Percentiles rank a stretch among this genome's conserved stretches.
Evolutionary conservation across 2,113 vertebrate genomes (phyloP).

Genomic region (Trogon melanurus): DNA sequence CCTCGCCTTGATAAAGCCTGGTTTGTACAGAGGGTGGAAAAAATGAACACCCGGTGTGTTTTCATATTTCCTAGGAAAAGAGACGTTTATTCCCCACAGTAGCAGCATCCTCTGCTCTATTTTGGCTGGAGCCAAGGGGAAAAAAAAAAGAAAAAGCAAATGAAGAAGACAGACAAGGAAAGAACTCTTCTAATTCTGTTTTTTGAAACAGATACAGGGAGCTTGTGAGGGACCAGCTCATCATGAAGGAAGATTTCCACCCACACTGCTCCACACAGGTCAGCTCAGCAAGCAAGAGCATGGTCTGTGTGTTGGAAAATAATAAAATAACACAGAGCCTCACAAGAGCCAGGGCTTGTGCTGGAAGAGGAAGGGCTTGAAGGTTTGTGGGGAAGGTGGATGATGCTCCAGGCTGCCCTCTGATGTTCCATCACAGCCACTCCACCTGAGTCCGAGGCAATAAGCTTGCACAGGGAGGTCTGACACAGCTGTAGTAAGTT

Average conservation of each 20-base stretch:
- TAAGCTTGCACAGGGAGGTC: rapidly evolving
- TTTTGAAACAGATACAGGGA: background rate
- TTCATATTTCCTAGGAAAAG: background rate
- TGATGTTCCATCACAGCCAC: background rate
- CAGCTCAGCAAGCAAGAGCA: rapidly evolving
- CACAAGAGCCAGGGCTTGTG: background rate
- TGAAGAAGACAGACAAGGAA: background rate
- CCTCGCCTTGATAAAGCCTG: background rate
- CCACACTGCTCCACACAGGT: background rate
- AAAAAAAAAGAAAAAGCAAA: background rate
- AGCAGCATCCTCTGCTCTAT: background rate
- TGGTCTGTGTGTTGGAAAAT: background rate
- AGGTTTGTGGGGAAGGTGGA: background rate
- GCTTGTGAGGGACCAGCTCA: background rate
- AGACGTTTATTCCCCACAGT: background rate
- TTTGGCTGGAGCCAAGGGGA: background rate
- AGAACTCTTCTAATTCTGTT: background rate
- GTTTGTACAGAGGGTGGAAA: background rate
- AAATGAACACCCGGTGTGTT: background rate
- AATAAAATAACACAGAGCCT: too few relatives aligned
- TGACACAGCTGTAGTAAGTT: rapidly evolving
- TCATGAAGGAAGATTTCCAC: background rate
- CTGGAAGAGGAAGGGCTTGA: background rate
- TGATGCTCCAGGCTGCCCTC: background rate
- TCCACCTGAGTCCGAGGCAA: background rate